Percentiles rank a stretch among this genome's conserved stretches.
Evolutionary conservation across 2,888 invertebrate species (phyloP).

Genomic region (Patella ulyssiponensis): DNA sequence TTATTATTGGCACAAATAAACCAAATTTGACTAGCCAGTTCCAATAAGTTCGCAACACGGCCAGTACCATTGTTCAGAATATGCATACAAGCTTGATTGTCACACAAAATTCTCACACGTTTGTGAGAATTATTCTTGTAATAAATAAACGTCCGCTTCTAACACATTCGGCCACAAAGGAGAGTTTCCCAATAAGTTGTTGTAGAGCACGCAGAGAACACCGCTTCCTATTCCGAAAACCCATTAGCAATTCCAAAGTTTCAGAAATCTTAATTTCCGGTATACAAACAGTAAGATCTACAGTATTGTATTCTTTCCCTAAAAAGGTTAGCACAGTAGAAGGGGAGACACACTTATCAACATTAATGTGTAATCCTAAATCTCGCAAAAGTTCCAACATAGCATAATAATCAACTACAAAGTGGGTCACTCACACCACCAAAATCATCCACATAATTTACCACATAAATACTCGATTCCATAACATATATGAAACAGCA

Average conservation of each 20-base stretch:
- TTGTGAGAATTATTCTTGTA: not conserved
- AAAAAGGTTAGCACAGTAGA: not conserved
- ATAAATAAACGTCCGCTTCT: not conserved
- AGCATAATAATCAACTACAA: not conserved
- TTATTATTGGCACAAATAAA: too few species aligned
- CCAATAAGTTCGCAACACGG: not conserved
- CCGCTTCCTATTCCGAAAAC: not conserved
- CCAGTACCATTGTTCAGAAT: not conserved
- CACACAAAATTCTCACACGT: not conserved
- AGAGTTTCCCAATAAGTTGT: not conserved
- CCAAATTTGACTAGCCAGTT: too few species aligned
- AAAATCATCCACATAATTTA: conserved; percentile 3
- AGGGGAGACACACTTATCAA: not conserved
- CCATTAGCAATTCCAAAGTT: not conserved
- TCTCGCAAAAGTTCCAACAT: not conserved
- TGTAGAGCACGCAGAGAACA: not conserved
- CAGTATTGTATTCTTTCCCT: not conserved
- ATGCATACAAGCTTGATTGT: not conserved
- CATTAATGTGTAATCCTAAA: not conserved
- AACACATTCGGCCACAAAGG: not conserved
- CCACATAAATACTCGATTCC: not conserved
- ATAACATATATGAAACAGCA: not conserved
- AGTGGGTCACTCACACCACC: not conserved
- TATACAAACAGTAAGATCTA: not conserved
- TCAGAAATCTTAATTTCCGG: not conserved